Percentiles rank a stretch among this genome's conserved stretches.
Conservation (phyloP, 2,797 vertebrate species). For the Falco biarmicus region DNA sequence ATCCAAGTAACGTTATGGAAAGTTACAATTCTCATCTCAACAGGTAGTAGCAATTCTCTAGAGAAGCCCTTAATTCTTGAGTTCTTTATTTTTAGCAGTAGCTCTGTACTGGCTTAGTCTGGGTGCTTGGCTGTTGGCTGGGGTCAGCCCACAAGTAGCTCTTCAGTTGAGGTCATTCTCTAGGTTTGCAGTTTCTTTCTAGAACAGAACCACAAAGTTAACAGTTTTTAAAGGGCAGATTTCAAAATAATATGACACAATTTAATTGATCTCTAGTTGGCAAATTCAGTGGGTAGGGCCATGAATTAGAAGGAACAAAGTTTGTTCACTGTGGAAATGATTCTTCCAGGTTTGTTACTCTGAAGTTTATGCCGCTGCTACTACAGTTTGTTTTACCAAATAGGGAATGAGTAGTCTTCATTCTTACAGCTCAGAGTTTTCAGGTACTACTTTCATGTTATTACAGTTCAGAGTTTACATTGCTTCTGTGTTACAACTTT, state of each 20-base stretch:
- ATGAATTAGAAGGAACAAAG: neutral
- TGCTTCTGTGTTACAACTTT: neutral
- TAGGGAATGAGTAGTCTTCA: neutral
- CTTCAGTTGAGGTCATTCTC: neutral
- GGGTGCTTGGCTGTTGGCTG: neutral
- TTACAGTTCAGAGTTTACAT: neutral
- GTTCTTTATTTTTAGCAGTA: neutral
- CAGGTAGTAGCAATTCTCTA: neutral
- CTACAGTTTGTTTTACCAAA: neutral
- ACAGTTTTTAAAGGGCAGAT: neutral
- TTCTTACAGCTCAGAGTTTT: neutral
- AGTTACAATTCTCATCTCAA: neutral
- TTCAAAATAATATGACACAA: neutral
- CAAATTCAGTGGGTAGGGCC: neutral
- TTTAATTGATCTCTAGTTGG: neutral
- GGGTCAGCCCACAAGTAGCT: neutral
- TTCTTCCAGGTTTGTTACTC: neutral
- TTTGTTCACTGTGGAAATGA: neutral
- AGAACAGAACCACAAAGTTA: neutral
- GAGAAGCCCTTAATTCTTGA: neutral
- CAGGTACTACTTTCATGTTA: neutral
- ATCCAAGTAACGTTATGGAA: neutral
- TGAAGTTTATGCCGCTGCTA: neutral
- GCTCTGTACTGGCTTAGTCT: neutral
- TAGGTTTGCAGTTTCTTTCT: neutral